phyloP scores from a whole-genome alignment of 1,140 invertebrate species.

The Trichonephila clavata region DNA sequence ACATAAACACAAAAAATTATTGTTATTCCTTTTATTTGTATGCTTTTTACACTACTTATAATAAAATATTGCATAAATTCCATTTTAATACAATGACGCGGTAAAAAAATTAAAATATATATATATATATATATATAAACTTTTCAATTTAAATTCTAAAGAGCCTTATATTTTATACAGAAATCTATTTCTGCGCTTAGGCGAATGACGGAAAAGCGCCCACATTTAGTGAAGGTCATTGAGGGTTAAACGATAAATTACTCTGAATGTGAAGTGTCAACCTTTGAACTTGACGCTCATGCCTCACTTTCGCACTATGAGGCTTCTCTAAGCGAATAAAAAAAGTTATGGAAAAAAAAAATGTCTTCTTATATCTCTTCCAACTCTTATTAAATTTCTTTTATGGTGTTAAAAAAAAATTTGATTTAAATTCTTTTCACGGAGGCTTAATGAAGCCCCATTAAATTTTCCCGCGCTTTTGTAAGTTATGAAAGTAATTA shows the following conservation, averaged over 20 bases:
- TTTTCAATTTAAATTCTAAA: not conserved
- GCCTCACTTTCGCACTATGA: conserved; percentile 32
- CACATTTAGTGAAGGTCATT: conserved; percentile 27
- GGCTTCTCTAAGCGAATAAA: not conserved
- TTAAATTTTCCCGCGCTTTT: not conserved
- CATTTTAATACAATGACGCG: too few species aligned
- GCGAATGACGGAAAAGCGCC: not conserved
- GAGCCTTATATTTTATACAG: not conserved
- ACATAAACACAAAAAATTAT: too few species aligned
- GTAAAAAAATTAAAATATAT: too few species aligned
- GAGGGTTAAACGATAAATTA: conserved; percentile 46
- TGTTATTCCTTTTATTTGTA: too few species aligned
- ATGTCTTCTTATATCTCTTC: not conserved
- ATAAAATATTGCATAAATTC: not conserved
- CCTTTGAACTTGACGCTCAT: conserved; percentile 39
- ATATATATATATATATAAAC: too few species aligned
- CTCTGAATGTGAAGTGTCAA: not conserved
- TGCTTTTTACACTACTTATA: not conserved
- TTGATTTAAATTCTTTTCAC: not conserved
- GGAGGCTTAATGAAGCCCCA: not conserved
- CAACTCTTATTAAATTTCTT: not conserved
- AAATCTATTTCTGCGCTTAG: not conserved
- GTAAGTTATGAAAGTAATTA: too few species aligned
- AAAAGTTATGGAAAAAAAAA: not conserved
- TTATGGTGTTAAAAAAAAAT: not conserved